Conservation (phyloP, 2,888 invertebrate species). For the Uropetala carovei region DNA sequence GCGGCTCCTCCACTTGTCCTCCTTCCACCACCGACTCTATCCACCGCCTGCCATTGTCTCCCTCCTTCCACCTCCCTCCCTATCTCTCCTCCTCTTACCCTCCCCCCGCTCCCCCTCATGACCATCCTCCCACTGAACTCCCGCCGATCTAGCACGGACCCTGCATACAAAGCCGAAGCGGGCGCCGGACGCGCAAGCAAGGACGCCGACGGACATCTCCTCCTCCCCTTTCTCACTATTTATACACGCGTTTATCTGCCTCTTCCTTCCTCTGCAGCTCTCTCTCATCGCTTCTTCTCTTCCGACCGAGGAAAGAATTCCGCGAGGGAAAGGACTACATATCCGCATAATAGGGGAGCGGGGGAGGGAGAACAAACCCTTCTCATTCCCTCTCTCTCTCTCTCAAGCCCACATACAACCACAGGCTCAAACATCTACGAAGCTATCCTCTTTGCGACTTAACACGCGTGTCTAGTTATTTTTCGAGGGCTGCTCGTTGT, state of each 20-base stretch:
- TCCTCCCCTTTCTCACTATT: background rate
- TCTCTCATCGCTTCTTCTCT: no score
- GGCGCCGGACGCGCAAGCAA: slow-evolving; percentile 2
- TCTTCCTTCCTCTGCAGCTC: background rate
- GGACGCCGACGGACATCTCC: background rate
- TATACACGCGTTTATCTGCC: background rate
- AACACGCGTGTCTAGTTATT: slow-evolving; percentile 2
- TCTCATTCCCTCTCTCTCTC: no score
- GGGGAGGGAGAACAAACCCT: no score
- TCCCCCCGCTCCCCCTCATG: background rate
- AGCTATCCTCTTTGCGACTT: background rate
- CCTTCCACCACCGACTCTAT: background rate
- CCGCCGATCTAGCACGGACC: background rate
- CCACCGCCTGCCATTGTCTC: background rate
- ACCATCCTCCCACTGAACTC: background rate
- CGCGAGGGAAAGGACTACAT: no score
- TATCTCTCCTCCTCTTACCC: background rate
- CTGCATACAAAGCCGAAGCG: background rate
- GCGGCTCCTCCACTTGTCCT: background rate
- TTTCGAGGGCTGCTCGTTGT: background rate
- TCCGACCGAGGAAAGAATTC: no score
- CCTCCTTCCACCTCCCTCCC: background rate
- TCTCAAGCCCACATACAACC: no score
- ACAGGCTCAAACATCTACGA: background rate
- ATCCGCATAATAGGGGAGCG: no score